Conservation (phyloP, 2,797 vertebrate genomes). For the Pelochelys cantorii region DNA sequence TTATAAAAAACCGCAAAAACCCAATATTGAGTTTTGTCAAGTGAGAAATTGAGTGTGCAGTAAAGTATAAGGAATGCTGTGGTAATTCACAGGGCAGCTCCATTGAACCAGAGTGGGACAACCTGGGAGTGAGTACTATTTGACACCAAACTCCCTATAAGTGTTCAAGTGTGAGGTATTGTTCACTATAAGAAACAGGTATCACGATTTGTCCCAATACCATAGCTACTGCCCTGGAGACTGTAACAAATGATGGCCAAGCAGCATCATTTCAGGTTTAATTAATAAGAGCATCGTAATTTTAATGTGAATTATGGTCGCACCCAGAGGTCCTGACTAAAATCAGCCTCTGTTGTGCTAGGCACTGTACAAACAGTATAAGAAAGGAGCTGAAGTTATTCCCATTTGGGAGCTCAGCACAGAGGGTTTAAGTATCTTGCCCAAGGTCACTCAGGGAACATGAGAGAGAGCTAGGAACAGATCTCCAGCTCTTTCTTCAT, state of each 20-base stretch:
- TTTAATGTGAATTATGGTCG: background rate
- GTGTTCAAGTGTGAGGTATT: background rate
- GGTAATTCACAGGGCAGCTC: background rate
- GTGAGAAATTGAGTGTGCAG: background rate
- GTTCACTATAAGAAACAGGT: background rate
- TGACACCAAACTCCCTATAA: background rate
- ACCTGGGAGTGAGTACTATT: background rate
- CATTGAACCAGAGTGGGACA: background rate
- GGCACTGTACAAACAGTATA: background rate
- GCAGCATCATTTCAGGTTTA: background rate
- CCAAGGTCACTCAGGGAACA: background rate
- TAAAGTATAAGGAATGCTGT: conserved; percentile 10
- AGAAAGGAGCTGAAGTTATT: background rate
- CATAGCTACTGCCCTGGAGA: background rate
- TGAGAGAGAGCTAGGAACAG: background rate
- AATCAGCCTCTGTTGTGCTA: background rate
- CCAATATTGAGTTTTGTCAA: conserved; percentile 37
- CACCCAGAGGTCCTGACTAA: background rate
- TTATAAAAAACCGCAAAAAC: background rate
- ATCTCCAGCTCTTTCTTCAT: background rate
- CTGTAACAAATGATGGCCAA: background rate
- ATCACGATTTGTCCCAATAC: background rate
- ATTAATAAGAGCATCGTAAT: background rate
- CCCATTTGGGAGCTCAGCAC: background rate
- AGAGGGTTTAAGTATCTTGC: fast-evolving